Evolutionary conservation across 2,113 vertebrate genomes (phyloP).

Genomic region (Lathamus discolor): DNA sequence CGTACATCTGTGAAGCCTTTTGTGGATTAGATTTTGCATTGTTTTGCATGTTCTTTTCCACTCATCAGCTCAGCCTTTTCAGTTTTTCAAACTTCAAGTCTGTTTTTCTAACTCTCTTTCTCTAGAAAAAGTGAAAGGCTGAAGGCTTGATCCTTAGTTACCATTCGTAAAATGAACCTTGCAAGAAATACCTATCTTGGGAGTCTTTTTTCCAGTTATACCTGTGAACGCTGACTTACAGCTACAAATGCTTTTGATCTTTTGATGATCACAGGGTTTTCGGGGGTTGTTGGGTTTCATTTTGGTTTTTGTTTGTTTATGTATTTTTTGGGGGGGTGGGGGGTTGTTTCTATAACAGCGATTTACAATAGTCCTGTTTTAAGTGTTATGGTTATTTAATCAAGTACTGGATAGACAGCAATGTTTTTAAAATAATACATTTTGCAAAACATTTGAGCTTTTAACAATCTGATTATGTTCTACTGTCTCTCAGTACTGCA

Average conservation of each 20-base stretch:
- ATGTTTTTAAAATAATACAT: background rate
- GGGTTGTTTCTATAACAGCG: background rate
- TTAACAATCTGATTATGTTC: background rate
- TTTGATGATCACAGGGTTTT: background rate
- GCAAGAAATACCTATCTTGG: background rate
- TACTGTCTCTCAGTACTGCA: background rate
- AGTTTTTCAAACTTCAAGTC: background rate
- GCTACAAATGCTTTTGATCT: background rate
- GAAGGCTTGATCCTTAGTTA: background rate
- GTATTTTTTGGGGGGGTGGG: accelerated
- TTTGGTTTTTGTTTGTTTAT: background rate
- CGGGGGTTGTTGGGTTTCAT: background rate
- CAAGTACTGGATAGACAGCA: background rate
- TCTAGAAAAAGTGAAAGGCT: background rate
- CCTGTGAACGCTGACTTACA: background rate
- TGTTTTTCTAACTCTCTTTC: background rate
- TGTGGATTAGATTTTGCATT: background rate
- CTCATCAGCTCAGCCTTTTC: background rate
- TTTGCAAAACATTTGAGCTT: background rate
- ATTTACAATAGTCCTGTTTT: background rate
- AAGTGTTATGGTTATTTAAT: background rate
- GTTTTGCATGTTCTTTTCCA: background rate
- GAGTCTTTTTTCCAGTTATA: background rate
- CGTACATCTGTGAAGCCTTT: background rate
- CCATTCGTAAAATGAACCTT: background rate